These are phyloP conservation scores for Aplochiton taeniatus DNA, from an alignment of 2,797 vertebrate genomes.

Conservation along the genomic window DNA sequence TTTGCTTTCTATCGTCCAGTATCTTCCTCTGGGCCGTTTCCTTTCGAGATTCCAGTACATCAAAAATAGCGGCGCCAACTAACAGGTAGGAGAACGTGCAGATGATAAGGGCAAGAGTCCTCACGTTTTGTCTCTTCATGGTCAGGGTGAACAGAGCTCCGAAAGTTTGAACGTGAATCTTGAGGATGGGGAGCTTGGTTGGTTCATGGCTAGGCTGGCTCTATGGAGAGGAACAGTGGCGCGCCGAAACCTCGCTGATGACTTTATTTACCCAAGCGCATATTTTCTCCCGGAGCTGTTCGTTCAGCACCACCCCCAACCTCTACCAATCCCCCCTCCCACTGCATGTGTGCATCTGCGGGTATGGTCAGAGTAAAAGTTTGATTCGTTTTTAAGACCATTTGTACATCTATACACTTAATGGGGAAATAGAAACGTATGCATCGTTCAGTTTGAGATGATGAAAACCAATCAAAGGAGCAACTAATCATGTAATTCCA, in stretches of 20 bases:
- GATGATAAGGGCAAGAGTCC: conserved; percentile 89
- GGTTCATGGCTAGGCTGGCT: conserved; percentile 79
- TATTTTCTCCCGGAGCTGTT: conserved; percentile 80
- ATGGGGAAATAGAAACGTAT: too few species aligned
- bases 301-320: conserved; percentile 89
- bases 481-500: too few species aligned
- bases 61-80: conserved; percentile 91
- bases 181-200: conserved; percentile 79
- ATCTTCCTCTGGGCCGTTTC: conserved; percentile 77
- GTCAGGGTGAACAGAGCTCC: conserved; percentile 53
- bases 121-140: conserved; percentile 95
- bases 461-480: too few species aligned
- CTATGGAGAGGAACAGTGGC: conserved; percentile 43
- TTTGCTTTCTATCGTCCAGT: conserved; percentile 70
- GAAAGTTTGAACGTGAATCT: conserved; percentile 64
- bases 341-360: conserved; percentile 8
- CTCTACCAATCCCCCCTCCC: conserved; percentile 24
- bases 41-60: conserved; percentile 84
- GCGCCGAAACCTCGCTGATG: conserved; percentile 51
- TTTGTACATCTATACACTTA: too few species aligned
- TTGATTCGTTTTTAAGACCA: too few species aligned
- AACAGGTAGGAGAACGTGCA: conserved; percentile 93
- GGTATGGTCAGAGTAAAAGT: background rate
- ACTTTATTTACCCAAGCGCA: conserved; percentile 64
- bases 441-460: too few species aligned